Base-by-base conservation (phyloP, 2,113 vertebrate genomes). In the Leptocoma aspasia region DNA sequence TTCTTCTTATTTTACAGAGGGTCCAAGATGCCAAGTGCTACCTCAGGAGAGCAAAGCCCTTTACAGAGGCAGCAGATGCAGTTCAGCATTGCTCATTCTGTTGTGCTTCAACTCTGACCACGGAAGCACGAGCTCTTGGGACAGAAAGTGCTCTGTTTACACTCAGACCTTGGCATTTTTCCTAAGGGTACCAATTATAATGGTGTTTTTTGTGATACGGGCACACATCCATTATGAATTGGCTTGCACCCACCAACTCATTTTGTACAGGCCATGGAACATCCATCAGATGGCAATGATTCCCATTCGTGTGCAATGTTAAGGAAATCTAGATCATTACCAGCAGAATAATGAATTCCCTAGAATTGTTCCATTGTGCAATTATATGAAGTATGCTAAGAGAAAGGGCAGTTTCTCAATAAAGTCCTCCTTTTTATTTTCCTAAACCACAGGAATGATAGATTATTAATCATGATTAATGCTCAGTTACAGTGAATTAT, bases 381-480 rank as follows among this genome's bases (percentile, higher is more conserved):
- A 81, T 89, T 81, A 78, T 56, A 90, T 65, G 68, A 90, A 78
- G 39, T 59, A 90, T 49, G 50, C n/a, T 85, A 64, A 80, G 16
- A 92, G 64, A 92, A 84, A 82, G 33, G 63, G 33, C 57, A 89
- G 31, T 76, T 96, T 94, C 94, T 82, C 72, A 94, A 37, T 37
- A 90, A 77, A 72, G 77, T 37, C 54, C 28, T 60, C 44, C 14
- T 28, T 33, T 50, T 56, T 52, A 52, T 50, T 88, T 75, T 59
- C 31, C 45, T 20, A 63, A 82, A 57, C 70, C 79, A 57, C 79
- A 93, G 52, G 79, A 93, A 93, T 89, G 79, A 86, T 86, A 90
- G 91, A 78, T 90, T 94, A 89, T 93, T 96, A 94, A 92, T 94
- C 15, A 86, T 89, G 90, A 94, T 93, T 88, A 91, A 88, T 88